These are phyloP conservation scores for Acanthosoma haemorrhoidale DNA, from an alignment of 2,888 invertebrate species.

Conservation along the genomic window DNA sequence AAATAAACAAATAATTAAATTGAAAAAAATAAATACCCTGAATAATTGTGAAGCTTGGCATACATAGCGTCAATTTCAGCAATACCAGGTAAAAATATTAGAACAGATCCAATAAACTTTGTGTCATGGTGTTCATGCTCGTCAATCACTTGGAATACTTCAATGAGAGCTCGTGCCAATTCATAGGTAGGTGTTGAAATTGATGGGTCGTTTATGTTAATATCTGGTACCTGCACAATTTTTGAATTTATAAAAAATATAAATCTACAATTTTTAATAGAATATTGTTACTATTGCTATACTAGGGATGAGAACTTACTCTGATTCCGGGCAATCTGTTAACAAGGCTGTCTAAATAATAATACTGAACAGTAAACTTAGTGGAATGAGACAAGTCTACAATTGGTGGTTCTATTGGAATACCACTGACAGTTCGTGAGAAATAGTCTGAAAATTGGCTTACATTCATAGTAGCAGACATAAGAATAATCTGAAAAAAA, in stretches of 20 bases:
- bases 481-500: conserved; percentile 62
- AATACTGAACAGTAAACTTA: conserved; percentile 56
- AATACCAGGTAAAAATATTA: conserved; percentile 86
- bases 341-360: conserved; percentile 56
- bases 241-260: neutral
- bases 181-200: conserved; percentile 58
- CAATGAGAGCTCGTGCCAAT: conserved; percentile 57
- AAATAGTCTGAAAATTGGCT: conserved; percentile 67
- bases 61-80: conserved; percentile 73
- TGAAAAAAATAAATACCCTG: neutral
- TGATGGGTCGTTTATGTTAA: conserved; percentile 36
- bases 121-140: conserved; percentile 46
- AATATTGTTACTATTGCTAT: neutral
- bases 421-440: conserved; percentile 46
- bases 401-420: conserved; percentile 51
- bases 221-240: conserved; percentile 30
- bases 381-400: conserved; percentile 53
- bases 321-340: conserved; percentile 35
- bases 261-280: neutral
- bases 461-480: conserved; percentile 90
- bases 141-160: conserved; percentile 62
- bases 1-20: neutral
- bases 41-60: conserved; percentile 45
- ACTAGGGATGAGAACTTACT: neutral
- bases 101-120: conserved; percentile 55